Evolutionary conservation across 1,140 invertebrate species (phyloP).

Genomic region (Drosophila parabipectinata): DNA sequence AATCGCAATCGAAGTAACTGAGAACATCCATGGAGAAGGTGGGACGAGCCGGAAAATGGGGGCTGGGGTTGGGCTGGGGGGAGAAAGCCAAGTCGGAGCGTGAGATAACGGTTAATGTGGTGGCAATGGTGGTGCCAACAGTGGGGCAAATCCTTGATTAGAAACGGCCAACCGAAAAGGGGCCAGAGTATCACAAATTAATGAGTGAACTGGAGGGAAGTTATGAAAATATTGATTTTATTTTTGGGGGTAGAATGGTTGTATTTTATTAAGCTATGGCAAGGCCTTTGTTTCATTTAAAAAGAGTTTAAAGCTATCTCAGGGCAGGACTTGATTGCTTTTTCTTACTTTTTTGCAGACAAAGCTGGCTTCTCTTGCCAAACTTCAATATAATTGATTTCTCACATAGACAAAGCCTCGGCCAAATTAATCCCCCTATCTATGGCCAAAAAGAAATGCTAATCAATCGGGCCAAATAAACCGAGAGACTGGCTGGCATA

Average conservation of each 20-base stretch:
- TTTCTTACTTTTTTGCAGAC: slow-evolving; percentile 14
- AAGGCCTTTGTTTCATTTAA: too few species aligned
- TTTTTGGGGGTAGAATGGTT: background rate
- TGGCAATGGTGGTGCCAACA: slow-evolving; percentile 46
- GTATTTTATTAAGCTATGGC: too few species aligned
- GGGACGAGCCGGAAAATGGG: background rate
- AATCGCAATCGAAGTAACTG: slow-evolving; percentile 55
- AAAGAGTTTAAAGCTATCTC: too few species aligned
- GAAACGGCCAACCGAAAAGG: slow-evolving; percentile 20
- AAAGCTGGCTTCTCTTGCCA: slow-evolving; percentile 12
- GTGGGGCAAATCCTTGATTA: slow-evolving; percentile 40
- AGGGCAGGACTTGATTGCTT: background rate
- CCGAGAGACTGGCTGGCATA: slow-evolving; percentile 19
- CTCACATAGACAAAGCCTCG: slow-evolving; percentile 39
- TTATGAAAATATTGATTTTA: slow-evolving; percentile 53
- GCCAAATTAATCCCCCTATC: slow-evolving; percentile 24
- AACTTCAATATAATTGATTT: slow-evolving; percentile 50
- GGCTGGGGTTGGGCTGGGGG: background rate
- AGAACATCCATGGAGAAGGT: slow-evolving; percentile 37
- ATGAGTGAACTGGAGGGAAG: slow-evolving; percentile 26
- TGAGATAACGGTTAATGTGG: slow-evolving; percentile 59
- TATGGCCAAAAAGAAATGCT: slow-evolving; percentile 29
- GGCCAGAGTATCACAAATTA: slow-evolving; percentile 33
- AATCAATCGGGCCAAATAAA: slow-evolving; percentile 28
- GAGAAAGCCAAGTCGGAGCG: slow-evolving; percentile 8